Percentiles rank a stretch among this genome's conserved stretches.
These are phyloP conservation scores for Agrypnus murinus DNA, from an alignment of 2,888 invertebrate species.

Conservation along the genomic window DNA sequence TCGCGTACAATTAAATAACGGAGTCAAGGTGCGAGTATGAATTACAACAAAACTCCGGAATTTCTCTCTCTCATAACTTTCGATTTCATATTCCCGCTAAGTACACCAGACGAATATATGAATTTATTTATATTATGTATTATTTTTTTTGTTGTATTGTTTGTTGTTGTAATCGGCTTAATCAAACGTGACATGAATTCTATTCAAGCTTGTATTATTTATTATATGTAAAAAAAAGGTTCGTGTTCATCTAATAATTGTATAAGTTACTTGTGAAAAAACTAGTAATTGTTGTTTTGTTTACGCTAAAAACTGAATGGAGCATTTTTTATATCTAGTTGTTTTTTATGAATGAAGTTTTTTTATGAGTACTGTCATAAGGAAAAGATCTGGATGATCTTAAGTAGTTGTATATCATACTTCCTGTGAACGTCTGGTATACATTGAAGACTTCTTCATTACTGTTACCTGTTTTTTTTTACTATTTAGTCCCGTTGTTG, in stretches of 20 bases:
- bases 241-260: conserved; percentile 2
- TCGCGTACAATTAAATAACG: conserved; percentile 47
- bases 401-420: no score
- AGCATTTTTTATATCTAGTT: neutral
- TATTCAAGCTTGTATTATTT: neutral
- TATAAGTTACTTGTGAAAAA: conserved; percentile 18
- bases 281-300: neutral
- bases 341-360: neutral
- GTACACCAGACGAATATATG: neutral
- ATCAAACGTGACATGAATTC: conserved; percentile 20
- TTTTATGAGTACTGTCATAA: no score
- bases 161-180: conserved; percentile 14
- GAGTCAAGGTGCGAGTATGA: conserved; percentile 41
- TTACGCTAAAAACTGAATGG: neutral
- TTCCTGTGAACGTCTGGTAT: no score
- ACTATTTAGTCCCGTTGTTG: no score
- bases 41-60: conserved; percentile 31
- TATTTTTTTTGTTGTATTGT: neutral
- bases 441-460: no score
- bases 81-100: conserved; percentile 29
- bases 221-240: conserved; percentile 13
- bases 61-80: conserved; percentile 38
- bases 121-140: no score
- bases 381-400: no score
- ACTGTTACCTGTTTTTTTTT: no score